Percentiles rank a stretch among this genome's conserved stretches.
phyloP scores from a whole-genome alignment of 2,888 invertebrate species.

The Pseudoips prasinana region DNA sequence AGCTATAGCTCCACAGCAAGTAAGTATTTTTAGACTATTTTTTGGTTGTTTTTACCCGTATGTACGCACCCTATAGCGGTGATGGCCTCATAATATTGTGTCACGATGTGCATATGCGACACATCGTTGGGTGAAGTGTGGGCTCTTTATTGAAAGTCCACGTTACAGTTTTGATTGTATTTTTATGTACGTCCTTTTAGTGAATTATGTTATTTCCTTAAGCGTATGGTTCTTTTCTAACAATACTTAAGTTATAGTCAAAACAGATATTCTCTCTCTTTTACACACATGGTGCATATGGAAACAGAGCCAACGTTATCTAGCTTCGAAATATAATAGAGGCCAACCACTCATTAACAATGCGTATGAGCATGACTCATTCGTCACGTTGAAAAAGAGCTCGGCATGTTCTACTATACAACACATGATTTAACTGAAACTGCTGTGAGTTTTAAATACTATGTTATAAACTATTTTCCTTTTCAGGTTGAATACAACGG shows the following conservation, averaged over 20 bases:
- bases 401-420: conserved; percentile 1
- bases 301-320: conserved; percentile 1
- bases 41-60: too few relatives aligned
- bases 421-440: not conserved
- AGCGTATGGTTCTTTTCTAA: not conserved
- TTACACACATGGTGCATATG: conserved; percentile 1
- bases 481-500: conserved; percentile 7
- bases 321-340: conserved; percentile 1
- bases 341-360: conserved; percentile 1
- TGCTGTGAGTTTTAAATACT: not conserved
- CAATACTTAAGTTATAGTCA: not conserved
- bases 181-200: too few relatives aligned
- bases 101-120: too few relatives aligned
- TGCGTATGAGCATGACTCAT: conserved; percentile 2
- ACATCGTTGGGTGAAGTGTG: too few relatives aligned
- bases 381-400: conserved; percentile 1
- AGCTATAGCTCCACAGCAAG: too few relatives aligned
- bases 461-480: conserved; percentile 1
- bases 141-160: too few relatives aligned
- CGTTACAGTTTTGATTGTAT: too few relatives aligned
- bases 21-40: too few relatives aligned
- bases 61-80: too few relatives aligned
- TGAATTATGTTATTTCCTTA: too few relatives aligned
- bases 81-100: too few relatives aligned
- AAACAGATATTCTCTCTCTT: conserved; percentile 1